Evolutionary conservation across 2,888 invertebrate genomes (phyloP).

Genomic region (Cataglyphis altisquamis): DNA sequence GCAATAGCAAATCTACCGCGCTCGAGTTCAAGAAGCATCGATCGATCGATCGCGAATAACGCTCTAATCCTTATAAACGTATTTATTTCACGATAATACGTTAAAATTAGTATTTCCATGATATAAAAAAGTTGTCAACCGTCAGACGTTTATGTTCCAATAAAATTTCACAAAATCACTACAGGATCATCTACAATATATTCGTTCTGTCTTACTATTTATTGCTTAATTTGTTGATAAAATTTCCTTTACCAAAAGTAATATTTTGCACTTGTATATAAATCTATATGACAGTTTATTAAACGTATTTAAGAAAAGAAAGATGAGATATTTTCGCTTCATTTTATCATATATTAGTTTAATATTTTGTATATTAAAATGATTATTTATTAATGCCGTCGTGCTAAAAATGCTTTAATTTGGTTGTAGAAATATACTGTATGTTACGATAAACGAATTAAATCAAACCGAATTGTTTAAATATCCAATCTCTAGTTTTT

Average conservation of each 20-base stretch:
- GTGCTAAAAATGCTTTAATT: neutral
- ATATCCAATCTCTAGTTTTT: neutral
- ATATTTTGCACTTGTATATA: neutral
- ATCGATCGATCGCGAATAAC: neutral
- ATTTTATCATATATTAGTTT: neutral
- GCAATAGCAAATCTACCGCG: slow-evolving; percentile 12
- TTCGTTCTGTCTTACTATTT: neutral
- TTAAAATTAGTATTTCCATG: neutral
- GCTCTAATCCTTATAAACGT: neutral
- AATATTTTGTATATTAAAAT: neutral
- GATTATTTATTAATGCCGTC: neutral
- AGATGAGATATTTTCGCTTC: neutral
- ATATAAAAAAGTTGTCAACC: neutral
- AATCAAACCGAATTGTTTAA: neutral
- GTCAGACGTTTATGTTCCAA: neutral
- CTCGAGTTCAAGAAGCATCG: slow-evolving; percentile 13
- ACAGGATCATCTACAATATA: neutral
- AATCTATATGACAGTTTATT: neutral
- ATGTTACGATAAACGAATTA: neutral
- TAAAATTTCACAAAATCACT: neutral
- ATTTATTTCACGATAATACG: neutral
- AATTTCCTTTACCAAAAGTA: neutral
- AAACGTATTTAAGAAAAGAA: neutral
- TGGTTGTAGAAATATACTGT: neutral
- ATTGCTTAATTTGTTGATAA: neutral